Base-by-base conservation (phyloP, 2,113 vertebrate genomes). In the Zapornia atra region DNA sequence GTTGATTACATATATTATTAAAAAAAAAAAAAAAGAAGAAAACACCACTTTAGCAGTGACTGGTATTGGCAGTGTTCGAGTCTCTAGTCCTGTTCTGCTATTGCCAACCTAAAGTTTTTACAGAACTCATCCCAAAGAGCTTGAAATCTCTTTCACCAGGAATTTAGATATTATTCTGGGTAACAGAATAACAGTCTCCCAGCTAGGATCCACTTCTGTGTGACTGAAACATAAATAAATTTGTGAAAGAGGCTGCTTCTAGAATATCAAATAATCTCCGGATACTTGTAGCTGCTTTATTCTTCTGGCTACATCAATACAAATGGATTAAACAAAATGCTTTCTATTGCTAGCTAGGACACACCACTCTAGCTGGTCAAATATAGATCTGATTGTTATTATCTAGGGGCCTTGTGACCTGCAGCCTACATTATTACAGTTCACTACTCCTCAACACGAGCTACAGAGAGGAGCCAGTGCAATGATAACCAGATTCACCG, bases 251-350 rank as follows among this genome's bases (percentile, higher is more conserved):
- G 33, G 51, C 26, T 64, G 72, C 68, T 51, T 70, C 71, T 61
- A n/a, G 76, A 81, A 28, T 56, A 70, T 59, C 71, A 88, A 11
- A 68, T 81, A 26, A 92, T 68, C 65, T 86, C 86, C 56, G 72
- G 38, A 63, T 59, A 33, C 60, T 78, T 51, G 68, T 12, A 82
- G 76, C 33, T 21, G 36, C 57, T 92, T 88, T 70, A 42, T 72
- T 83, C 42, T 92, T 88, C 79, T 81, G 40, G 56, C 24, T 86
- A 48, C 90, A 81, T 86, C 88, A 64, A 81, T 78, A 82, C 21
- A 90, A 95, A 94, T 61, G 72, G 90, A 96, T 92, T 96, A 53
- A 86, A 92, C 61, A 94, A 94, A 96, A 96, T 50, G 60, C 44
- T 76, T 94, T 84, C 82, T 71, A 12, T 73, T 83, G 60, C 85